These are phyloP conservation scores for Globicephala melas DNA, from an alignment of 2,113 vertebrate species.

Conservation along the genomic window DNA sequence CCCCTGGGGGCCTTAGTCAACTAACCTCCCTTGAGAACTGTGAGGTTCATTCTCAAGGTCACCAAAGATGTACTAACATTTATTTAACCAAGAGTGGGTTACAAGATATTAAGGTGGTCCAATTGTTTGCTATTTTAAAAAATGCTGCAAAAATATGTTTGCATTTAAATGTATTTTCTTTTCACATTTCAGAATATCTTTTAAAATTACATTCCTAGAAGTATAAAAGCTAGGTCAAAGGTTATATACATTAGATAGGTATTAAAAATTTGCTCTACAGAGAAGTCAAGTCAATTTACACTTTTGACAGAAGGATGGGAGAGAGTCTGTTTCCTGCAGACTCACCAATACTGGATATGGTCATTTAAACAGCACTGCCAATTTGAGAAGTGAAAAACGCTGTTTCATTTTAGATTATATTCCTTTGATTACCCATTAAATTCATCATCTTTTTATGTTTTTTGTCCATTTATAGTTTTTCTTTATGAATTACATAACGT, in stretches of 20 bases:
- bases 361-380: background rate
- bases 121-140: background rate
- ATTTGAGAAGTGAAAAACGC: conserved; percentile 18
- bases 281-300: background rate
- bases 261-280: background rate
- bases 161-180: background rate
- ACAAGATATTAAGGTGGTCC: background rate
- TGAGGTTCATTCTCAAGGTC: background rate
- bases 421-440: background rate
- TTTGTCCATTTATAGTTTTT: background rate
- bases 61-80: background rate
- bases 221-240: background rate
- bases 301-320: background rate
- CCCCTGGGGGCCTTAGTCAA: background rate
- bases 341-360: background rate
- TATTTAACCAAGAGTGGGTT: background rate
- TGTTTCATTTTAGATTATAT: background rate
- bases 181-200: background rate
- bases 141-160: background rate
- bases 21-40: background rate
- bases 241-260: background rate
- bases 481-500: background rate
- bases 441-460: background rate
- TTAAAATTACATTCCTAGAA: background rate
- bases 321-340: background rate